These are phyloP conservation scores for Diogma glabrata DNA, from an alignment of 2,888 invertebrate species.

Conservation along the genomic window DNA sequence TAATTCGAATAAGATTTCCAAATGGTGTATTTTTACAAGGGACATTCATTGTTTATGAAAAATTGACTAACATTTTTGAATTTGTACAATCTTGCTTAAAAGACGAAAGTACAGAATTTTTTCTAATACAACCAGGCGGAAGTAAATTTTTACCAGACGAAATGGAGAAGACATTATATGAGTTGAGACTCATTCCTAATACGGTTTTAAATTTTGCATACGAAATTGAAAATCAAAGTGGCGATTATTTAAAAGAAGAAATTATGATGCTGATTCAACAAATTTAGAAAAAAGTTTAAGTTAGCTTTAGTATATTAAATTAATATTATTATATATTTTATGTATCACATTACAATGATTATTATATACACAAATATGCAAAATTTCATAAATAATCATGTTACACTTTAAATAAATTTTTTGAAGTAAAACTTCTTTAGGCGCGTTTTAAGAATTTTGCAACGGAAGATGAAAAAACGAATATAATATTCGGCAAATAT, in stretches of 20 bases:
- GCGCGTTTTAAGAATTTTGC: too few relatives aligned
- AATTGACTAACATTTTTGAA: slow-evolving; percentile 56
- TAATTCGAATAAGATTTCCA: slow-evolving; percentile 80
- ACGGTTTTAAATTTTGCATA: slow-evolving; percentile 66
- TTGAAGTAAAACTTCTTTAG: too few relatives aligned
- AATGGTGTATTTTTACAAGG: slow-evolving; percentile 78
- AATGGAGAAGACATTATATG: slow-evolving; percentile 59
- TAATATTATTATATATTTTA: too few relatives aligned
- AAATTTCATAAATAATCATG: too few relatives aligned
- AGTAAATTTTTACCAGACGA: slow-evolving; percentile 53
- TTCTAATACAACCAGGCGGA: slow-evolving; percentile 55
- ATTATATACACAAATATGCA: too few relatives aligned
- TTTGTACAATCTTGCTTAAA: slow-evolving; percentile 70
- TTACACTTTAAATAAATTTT: too few relatives aligned
- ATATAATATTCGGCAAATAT: too few relatives aligned
- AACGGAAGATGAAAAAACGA: too few relatives aligned
- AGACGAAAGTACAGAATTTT: slow-evolving; percentile 55
- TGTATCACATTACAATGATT: too few relatives aligned
- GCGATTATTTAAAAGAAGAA: slow-evolving; percentile 63
- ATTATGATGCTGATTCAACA: slow-evolving; percentile 54
- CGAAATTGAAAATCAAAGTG: slow-evolving; percentile 43
- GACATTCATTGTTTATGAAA: slow-evolving; percentile 78
- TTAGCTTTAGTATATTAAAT: too few relatives aligned
- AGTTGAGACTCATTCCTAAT: slow-evolving; percentile 66
- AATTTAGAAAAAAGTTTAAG: too few relatives aligned